phyloP scores from a whole-genome alignment of 30 jellyfish, hydroid and myxozoan species.

The Turritopsis dohrnii region DNA sequence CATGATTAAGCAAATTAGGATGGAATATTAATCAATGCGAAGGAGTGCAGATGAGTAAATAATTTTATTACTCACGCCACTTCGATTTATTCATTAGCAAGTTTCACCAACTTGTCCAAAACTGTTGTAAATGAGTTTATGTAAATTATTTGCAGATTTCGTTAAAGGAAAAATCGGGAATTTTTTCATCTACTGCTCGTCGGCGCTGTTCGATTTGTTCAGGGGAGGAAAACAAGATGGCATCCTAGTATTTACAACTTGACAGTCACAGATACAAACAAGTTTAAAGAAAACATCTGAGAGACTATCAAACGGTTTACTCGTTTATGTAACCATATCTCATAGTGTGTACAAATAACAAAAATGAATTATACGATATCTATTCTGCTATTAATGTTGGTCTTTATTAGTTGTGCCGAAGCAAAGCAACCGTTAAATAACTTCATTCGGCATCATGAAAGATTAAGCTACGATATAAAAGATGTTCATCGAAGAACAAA shows the following conservation, averaged over 20 bases:
- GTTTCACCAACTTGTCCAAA: neutral
- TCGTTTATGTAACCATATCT: neutral
- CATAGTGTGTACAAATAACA: neutral
- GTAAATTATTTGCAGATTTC: neutral
- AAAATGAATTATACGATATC: neutral
- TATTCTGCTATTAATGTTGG: neutral
- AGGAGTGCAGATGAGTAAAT: neutral
- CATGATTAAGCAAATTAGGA: neutral
- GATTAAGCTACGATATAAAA: slow-evolving; percentile 48
- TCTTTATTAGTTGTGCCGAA: neutral
- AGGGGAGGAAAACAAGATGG: neutral
- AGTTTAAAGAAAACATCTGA: neutral
- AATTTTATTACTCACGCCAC: neutral
- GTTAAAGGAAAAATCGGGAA: neutral
- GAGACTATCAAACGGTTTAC: neutral
- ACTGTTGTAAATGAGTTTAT: neutral
- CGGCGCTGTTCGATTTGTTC: neutral
- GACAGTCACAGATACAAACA: no score
- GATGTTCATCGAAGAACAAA: slow-evolving; percentile 79
- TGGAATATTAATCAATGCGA: neutral
- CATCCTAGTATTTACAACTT: neutral
- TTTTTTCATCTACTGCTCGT: neutral
- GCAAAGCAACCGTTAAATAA: slow-evolving; percentile 44
- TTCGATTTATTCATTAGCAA: neutral
- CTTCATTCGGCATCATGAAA: slow-evolving; percentile 67